Percentiles rank a stretch among this genome's conserved stretches.
Conservation (phyloP, 2,797 vertebrate species). For the Leptoclinus maculatus region DNA sequence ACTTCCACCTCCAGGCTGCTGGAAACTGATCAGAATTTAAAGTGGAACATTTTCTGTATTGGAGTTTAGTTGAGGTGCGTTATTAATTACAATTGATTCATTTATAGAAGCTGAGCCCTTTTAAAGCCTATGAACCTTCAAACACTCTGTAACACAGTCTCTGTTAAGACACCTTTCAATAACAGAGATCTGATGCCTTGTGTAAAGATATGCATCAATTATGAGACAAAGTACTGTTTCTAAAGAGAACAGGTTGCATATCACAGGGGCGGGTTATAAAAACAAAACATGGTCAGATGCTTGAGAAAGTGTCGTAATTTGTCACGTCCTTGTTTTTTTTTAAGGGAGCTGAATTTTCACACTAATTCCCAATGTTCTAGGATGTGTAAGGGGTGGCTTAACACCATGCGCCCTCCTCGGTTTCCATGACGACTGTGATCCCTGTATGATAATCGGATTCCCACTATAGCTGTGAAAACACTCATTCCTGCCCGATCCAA, state of each 20-base stretch:
- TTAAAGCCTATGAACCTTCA: background rate
- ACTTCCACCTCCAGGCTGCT: constrained; percentile 17
- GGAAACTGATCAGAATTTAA: background rate
- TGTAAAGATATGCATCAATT: background rate
- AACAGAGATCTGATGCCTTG: background rate
- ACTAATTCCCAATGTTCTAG: constrained; percentile 78
- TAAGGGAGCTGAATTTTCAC: constrained; percentile 75
- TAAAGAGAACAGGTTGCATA: background rate
- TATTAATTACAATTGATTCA: background rate
- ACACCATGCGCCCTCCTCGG: constrained; percentile 75
- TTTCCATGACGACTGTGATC: constrained; percentile 86
- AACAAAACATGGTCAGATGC: background rate
- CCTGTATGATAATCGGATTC: constrained; percentile 83
- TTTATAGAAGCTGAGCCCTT: background rate
- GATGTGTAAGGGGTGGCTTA: constrained; percentile 78
- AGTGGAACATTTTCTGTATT: background rate
- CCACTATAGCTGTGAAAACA: constrained; percentile 79
- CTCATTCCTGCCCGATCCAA: constrained; percentile 65
- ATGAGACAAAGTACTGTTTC: background rate
- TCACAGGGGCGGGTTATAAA: background rate
- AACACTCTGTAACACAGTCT: background rate
- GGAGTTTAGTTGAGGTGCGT: background rate
- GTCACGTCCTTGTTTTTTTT: constrained; percentile 76
- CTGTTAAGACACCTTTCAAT: background rate
- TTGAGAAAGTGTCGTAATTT: constrained; percentile 32